A percentile compares a stretch with the other conserved stretches of the same genome.
Evolutionary conservation across 2,797 vertebrate species (phyloP).

Genomic region (Streptopelia turtur): DNA sequence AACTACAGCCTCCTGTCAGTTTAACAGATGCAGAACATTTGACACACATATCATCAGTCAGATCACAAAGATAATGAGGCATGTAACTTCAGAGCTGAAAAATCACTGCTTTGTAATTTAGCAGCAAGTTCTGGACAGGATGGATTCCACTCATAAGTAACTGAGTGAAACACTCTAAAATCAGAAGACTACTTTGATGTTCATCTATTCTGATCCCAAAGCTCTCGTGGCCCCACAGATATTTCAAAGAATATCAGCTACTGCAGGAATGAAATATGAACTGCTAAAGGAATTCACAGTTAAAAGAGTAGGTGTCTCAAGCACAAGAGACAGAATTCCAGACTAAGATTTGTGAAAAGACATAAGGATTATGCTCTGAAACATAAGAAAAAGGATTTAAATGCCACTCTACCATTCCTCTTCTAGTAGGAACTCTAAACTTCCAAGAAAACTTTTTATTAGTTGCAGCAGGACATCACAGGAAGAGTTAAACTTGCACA

Average conservation of each 20-base stretch:
- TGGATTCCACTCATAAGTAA: neutral
- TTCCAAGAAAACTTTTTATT: neutral
- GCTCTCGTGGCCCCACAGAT: accelerated
- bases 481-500: neutral
- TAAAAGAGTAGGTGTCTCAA: neutral
- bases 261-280: neutral
- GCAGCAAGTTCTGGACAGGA: neutral
- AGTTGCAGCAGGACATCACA: neutral
- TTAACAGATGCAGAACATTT: neutral
- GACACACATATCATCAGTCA: neutral
- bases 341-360: neutral
- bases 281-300: neutral
- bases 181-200: neutral
- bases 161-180: neutral
- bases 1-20: neutral
- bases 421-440: neutral
- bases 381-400: neutral
- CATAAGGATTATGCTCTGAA: neutral
- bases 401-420: neutral
- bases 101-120: neutral
- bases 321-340: neutral
- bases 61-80: neutral
- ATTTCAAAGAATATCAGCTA: neutral
- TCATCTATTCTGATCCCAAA: neutral
- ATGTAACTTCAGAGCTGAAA: neutral